A percentile compares a stretch with the other conserved stretches of the same genome.
These are phyloP conservation scores for Pegoplata infirma DNA, from an alignment of 2,888 invertebrate species.

Conservation along the genomic window DNA sequence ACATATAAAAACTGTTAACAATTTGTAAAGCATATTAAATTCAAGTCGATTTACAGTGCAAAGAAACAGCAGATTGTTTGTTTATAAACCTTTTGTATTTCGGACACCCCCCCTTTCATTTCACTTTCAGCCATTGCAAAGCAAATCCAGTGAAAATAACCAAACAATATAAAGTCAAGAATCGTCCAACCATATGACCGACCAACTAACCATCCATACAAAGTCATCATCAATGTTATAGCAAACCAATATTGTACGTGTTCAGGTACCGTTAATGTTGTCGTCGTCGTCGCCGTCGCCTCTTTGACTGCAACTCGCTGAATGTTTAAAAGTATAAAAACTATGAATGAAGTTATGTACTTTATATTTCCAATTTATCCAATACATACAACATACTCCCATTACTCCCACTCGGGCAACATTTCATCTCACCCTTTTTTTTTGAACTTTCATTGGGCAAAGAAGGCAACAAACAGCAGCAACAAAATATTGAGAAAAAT, in stretches of 20 bases:
- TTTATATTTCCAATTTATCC: neutral
- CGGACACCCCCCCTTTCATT: no score
- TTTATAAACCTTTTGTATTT: conserved; percentile 1
- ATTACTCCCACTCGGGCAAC: neutral
- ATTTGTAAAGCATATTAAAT: conserved; percentile 32
- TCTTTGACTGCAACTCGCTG: conserved; percentile 3
- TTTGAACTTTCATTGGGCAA: neutral
- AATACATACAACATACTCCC: no score
- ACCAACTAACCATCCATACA: conserved; percentile 56
- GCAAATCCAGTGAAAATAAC: neutral
- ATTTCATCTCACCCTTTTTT: neutral
- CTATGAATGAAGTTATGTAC: neutral
- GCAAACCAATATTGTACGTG: conserved; percentile 63
- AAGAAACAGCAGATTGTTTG: conserved; percentile 25
- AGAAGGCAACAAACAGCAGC: neutral
- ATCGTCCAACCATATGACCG: conserved; percentile 53
- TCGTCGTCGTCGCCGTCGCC: no score
- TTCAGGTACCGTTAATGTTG: conserved; percentile 60
- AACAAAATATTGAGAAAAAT: neutral
- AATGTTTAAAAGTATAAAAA: neutral
- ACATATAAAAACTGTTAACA: conserved; percentile 25
- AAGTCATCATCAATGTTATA: conserved; percentile 57
- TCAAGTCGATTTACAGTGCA: conserved; percentile 38
- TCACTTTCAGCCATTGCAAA: neutral
- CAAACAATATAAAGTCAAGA: conserved; percentile 32